Evolutionary conservation across 2,113 vertebrate genomes (phyloP), one percentile per base, ranked within the genome.

Genomic region (cattle (Bos taurus)): DNA sequence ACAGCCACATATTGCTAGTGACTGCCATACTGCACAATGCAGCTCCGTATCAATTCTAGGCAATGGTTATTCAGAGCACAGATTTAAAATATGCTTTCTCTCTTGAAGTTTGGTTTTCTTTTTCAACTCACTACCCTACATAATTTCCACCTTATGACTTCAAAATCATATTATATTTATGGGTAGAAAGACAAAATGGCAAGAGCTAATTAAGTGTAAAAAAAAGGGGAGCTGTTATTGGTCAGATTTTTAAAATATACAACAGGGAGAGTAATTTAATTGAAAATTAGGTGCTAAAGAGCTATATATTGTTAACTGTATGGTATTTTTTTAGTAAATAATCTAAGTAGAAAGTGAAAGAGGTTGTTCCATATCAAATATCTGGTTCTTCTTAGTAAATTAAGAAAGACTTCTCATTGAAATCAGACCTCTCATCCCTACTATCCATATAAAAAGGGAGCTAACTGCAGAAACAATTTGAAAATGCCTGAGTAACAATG

Each of bases 171-270:
- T 90, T 96, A n/a, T 87, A 95, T 90, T 90, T 84, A 83, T 25
- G 52, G 14, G 30, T 50, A 95, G 52, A 87, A 88, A 95, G 91
- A 93, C 59, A 93, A 97, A 91, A 95, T 94, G n/a, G 36, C 17
- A 96, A 95, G 25, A 96, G 64, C 74, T 91, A 86, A 88, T 92
- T 93, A 96, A 90, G 67, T 78, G 10, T 78, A 77, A 83, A 83
- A 67, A 82, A 82, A 95, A 50, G 6, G 17, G 19, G 57, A 15
- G 60, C 36, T 77, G 21, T 15, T 17, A 64, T 17, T 88, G 14
- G 67, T 94, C 78, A 95, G 90, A 88, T 21, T 93, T 95, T 62
- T 71, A 1, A 78, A 48, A 78, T 48, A 93, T 26, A 40, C 15
- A 89, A 94, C 86, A 91, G 57, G 26, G 43, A 91, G 97, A 93